Percentiles rank a stretch among this genome's conserved stretches.
Conservation (phyloP, 2,888 invertebrate species). For the Merodon equestris region DNA sequence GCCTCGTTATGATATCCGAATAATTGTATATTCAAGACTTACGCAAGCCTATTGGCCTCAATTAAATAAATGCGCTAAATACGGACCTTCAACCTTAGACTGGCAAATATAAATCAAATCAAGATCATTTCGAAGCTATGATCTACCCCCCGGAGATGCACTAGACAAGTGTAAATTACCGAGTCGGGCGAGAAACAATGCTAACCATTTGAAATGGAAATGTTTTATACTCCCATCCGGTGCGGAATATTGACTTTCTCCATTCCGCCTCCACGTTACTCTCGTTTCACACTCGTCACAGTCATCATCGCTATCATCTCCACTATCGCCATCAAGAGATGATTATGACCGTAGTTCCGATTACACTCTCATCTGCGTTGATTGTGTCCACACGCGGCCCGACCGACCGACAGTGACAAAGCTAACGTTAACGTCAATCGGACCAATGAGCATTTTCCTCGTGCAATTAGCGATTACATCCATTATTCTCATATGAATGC, state of each 20-base stretch:
- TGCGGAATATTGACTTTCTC: constrained; percentile 27
- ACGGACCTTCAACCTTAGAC: no score
- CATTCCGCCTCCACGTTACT: not conserved
- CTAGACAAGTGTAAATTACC: constrained; percentile 34
- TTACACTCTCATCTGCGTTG: constrained; percentile 14
- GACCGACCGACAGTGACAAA: no score
- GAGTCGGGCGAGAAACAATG: not conserved
- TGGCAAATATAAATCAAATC: not conserved
- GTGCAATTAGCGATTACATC: constrained; percentile 39
- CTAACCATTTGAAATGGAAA: constrained; percentile 26
- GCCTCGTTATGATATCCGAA: not conserved
- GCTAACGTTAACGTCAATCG: not conserved
- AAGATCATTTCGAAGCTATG: not conserved
- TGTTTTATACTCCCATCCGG: constrained; percentile 10
- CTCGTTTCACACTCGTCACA: no score
- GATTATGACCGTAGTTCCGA: constrained; percentile 2
- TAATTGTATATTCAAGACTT: constrained; percentile 3
- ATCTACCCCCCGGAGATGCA: constrained; percentile 27
- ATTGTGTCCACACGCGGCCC: constrained; percentile 8
- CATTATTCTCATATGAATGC: constrained; percentile 22
- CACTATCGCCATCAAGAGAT: not conserved
- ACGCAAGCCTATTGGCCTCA: constrained; percentile 9
- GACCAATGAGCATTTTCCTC: not conserved
- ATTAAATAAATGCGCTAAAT: not conserved
- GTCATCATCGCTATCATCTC: constrained; percentile 1